Base-by-base conservation (phyloP, 1,140 invertebrate genomes). In the Pentalonia nigronervosa region DNA sequence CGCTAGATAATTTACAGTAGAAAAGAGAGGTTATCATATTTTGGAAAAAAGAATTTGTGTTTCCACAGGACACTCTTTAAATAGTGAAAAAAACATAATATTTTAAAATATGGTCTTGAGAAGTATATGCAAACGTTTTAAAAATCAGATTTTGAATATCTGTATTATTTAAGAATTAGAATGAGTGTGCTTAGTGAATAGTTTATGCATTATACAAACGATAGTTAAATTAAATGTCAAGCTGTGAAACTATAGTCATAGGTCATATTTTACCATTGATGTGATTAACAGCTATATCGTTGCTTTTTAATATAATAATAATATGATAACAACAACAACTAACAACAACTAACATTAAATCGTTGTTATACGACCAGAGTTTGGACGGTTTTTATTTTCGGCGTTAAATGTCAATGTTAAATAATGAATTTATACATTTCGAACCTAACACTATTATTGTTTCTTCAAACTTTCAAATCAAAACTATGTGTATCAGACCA, bases 341-440 rank as follows among this genome's bases (percentile, higher is more conserved):
- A 60, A 60, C 56, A 67, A 67, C 30, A 67, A 67, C 60, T n/a
- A 76, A n/a, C 60, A 76, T 76, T 76, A 76, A 76, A 76, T 76
- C 60, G 60, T 17, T 30, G 14, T 76, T n/a, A 76, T 76, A 76
- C n/a, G 60, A n/a, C n/a, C 6, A 17, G n/a, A 76, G 60, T 34
- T 76, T 76, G n/a, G 30, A 76, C 60, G n/a, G 60, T 76, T 76
- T n/a, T 76, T 76, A 76, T 76, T 76, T 76, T 76, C n/a, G 60
- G n/a, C 60, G 60, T n/a, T 67, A n/a, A 60, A 67, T 67, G 60
- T 76, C 60, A 76, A 17, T n/a, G 60, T 14, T 1, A 30, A 76
- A 76, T n/a, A 67, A 67, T 67, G 30, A 67, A n/a, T 76, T n/a
- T 76, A n/a, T n/a, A 76, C n/a, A n/a, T 76, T 76, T 76, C 4